Conservation (phyloP, 37 sponge, comb jelly and placozoan genomes). For the Haliclona indistincta region DNA sequence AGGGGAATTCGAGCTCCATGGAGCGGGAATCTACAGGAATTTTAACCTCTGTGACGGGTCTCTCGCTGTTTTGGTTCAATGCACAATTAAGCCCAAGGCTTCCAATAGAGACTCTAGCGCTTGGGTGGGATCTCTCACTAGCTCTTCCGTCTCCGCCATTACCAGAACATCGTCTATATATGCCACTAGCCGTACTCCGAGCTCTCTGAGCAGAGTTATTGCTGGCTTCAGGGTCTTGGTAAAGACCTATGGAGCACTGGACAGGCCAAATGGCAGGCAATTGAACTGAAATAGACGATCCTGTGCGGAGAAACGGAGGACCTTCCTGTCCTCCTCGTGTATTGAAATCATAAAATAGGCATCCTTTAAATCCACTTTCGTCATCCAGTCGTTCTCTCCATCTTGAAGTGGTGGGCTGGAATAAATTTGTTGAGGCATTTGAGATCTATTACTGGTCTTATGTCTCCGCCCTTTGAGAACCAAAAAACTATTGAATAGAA, state of each 20-base stretch:
- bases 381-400: slow-evolving; percentile 17
- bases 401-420: slow-evolving; percentile 14
- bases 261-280: too few relatives aligned
- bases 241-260: slow-evolving; percentile 3
- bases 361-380: too few relatives aligned
- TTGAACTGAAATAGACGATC: neutral
- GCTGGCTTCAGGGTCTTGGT: slow-evolving; percentile 4
- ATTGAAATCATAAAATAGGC: too few relatives aligned
- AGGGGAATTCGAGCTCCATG: neutral
- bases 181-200: neutral
- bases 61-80: neutral
- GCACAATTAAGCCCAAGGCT: slow-evolving; percentile 19
- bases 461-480: neutral
- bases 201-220: neutral
- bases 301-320: neutral
- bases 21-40: slow-evolving; percentile 16
- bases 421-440: neutral
- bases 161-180: slow-evolving; percentile 15
- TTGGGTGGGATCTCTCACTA: neutral
- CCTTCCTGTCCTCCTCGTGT: neutral
- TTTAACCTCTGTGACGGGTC: slow-evolving; percentile 26
- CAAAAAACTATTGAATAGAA: neutral
- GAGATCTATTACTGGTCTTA: too few relatives aligned
- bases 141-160: slow-evolving; percentile 9
- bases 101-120: neutral